Conservation (phyloP, 2,888 invertebrate species). For the Cataglyphis albicans region DNA sequence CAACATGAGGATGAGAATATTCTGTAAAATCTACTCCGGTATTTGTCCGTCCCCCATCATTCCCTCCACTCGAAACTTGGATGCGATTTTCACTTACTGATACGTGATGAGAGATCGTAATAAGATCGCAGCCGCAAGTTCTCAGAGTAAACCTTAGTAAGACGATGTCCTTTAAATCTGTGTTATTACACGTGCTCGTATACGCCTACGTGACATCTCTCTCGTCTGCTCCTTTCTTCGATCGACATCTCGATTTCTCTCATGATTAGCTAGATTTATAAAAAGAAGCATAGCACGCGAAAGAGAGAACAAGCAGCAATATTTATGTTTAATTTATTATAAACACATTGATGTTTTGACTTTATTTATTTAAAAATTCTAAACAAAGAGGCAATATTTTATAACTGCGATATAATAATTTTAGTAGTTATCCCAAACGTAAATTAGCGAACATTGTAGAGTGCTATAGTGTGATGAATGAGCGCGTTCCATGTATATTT, state of each 20-base stretch:
- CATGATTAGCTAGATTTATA: conserved; percentile 5
- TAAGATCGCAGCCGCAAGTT: conserved; percentile 41
- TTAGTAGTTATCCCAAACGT: conserved; percentile 4
- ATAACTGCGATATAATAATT: conserved; percentile 16
- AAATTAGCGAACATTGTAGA: neutral
- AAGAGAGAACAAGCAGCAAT: neutral
- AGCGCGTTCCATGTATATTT: neutral
- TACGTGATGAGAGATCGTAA: conserved; percentile 74
- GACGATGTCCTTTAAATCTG: conserved; percentile 59
- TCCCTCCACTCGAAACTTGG: conserved; percentile 64
- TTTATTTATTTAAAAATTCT: neutral
- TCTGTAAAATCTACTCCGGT: conserved; percentile 51
- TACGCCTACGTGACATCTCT: conserved; percentile 27
- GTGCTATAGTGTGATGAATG: conserved; percentile 23
- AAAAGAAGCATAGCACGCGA: neutral
- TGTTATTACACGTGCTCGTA: conserved; percentile 15
- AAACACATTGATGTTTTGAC: conserved; percentile 3
- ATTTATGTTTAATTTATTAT: conserved; percentile 8
- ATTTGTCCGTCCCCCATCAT: conserved; percentile 49
- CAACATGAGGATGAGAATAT: conserved; percentile 41
- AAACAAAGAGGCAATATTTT: conserved; percentile 4
- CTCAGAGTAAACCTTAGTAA: conserved; percentile 14
- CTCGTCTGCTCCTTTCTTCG: conserved; percentile 42
- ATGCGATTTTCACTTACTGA: conserved; percentile 70
- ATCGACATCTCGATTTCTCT: conserved; percentile 50